Base-by-base conservation (phyloP, 1,140 invertebrate species). In the Ptiloglossa arizonensis region DNA sequence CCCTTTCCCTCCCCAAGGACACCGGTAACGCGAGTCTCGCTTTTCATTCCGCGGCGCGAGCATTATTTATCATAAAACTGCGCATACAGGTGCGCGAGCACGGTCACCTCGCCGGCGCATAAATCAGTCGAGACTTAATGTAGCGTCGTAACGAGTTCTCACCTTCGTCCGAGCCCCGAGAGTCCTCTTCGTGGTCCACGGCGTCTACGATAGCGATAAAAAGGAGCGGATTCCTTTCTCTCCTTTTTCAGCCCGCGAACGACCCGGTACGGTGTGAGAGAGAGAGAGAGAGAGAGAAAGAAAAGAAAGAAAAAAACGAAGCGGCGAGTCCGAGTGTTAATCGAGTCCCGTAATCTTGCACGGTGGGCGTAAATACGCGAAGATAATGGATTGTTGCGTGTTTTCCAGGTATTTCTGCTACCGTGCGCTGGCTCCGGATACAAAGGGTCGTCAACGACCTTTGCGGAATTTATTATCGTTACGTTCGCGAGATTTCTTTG, bases 1-100 rank as follows among this genome's bases (percentile, higher is more conserved):
- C 70, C 83, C 84, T 84, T 88, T 88, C 86, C 80, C 82, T 83
- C 24, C 11, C 63, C 87, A 87, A 88, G 87, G 87, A 71, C 86
- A 68, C 32, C 60, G 29, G 41, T 6, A 32, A 57, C 11, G 27
- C 50, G 6, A 59, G 46, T n/a, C 71, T 74, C 66, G 62, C 71
- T 73, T 79, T 79, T 80, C 79, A 69, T 84, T 84, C 72, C 57
- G 62, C 24, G 44, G 32, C 54, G 54, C 44, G 19, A 15, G 67
- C 73, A 60, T 79, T 86, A 87, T 79, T 80, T 66, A 83, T 80
- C 54, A 70, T 66, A 80, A 72, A 81, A 70, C 52, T 62, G 66
- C 50, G 59, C 73, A 56, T 54, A 82, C 83, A 80, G 80, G 82
- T 83, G 79, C 79, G 48, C 29, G 5, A 44, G 44, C 71, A 46